Conservation (phyloP, 2,888 invertebrate species). For the Timema podura region DNA sequence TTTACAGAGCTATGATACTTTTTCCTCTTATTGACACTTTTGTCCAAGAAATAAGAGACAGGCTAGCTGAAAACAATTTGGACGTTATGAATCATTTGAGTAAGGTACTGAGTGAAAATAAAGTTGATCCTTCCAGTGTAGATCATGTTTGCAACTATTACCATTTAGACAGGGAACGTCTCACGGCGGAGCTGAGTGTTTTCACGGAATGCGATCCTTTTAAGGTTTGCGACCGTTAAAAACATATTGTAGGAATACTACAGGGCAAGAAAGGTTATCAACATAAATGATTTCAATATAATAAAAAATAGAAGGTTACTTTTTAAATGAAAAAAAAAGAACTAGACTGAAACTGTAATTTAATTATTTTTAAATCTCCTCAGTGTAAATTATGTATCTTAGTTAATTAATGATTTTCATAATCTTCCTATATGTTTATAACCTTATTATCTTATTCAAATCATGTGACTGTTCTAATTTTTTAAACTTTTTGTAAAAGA, state of each 20-base stretch:
- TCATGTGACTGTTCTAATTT: no score
- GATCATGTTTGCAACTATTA: background rate
- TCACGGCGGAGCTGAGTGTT: background rate
- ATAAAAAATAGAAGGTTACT: no score
- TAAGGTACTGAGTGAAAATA: constrained; percentile 6
- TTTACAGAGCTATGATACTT: background rate
- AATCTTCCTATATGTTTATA: no score
- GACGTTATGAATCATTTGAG: background rate
- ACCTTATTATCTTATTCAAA: no score
- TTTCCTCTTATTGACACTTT: background rate
- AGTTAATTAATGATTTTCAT: no score
- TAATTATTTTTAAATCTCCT: no score
- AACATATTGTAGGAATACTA: background rate
- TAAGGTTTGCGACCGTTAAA: background rate
- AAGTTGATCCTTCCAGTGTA: background rate
- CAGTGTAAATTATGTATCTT: no score
- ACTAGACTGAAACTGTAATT: no score
- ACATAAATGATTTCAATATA: background rate
- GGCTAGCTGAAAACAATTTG: constrained; percentile 13
- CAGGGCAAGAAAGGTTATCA: background rate
- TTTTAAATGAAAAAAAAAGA: no score
- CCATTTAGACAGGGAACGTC: background rate
- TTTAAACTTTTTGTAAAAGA: no score
- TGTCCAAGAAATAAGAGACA: background rate
- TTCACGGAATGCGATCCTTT: background rate